Base-by-base conservation (phyloP, 2,888 invertebrate species). In the Gibbula magus region DNA sequence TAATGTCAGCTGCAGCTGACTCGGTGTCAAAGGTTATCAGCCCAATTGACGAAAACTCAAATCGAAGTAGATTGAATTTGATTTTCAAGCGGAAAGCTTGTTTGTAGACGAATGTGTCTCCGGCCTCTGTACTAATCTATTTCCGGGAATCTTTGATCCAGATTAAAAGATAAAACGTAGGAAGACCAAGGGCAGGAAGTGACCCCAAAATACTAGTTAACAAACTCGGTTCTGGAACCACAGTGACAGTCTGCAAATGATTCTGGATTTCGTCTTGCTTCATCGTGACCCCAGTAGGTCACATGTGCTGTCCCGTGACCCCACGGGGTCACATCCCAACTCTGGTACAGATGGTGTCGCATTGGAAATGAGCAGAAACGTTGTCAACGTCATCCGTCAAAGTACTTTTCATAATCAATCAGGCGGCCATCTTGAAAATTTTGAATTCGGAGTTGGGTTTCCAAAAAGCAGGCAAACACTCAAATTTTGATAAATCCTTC, bases 401-500 rank as follows among this genome's bases (percentile, higher is more conserved):
- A 45, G 10, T 13, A 45, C 13, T 45, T 45, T 45, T 32, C 18
- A 20, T 20, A 70, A 70, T 70, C 70, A 70, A 70, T 70, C 70
- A 70, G 35, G 32, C 29, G 32, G 32, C 39, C 70, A 70, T 70
- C 70, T 70, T 39, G 39, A 32, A 70, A 70, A 32, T 35, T 70
- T 70, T 20, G 35, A 70, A 70, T 35, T 70, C 35, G 10, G 35
- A 70, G 70, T 20, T 70, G 2, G 39, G 35, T 70, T 70, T 70
- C 29, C 29, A 70, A 70, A 70, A 35, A 20, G 20, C 10, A 39
- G 70, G 20, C 70, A 70, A 70, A 70, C 70, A 70, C 70, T 70
- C 70, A 39, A 35, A 70, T n/a, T 70, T 70, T 70, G 70, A 70
- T 70, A 70, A 70, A 70, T 70, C 70, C 70, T 35, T 20, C 35